A percentile compares a stretch with the other conserved stretches of the same genome.
Evolutionary conservation across 2,888 invertebrate species (phyloP).

Genomic region (Chouioia cunea): DNA sequence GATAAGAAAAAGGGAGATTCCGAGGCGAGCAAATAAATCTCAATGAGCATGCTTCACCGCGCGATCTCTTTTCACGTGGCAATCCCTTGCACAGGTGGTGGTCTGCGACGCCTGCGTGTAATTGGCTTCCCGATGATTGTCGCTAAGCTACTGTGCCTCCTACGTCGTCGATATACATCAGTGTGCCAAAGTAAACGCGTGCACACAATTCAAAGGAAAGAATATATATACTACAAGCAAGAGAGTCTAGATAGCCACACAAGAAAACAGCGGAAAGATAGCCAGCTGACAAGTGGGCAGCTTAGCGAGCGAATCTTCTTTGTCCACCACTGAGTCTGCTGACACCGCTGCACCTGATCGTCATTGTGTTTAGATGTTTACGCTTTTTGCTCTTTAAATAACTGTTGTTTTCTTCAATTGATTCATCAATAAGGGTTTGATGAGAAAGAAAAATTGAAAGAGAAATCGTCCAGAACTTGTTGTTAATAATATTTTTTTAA

Average conservation of each 20-base stretch:
- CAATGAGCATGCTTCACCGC: conserved; percentile 49
- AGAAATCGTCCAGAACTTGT: no score
- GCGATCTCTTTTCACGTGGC: conserved; percentile 6
- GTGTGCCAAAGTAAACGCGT: conserved; percentile 29
- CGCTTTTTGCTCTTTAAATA: no score
- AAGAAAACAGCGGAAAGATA: conserved; percentile 1
- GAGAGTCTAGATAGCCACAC: neutral
- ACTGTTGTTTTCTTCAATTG: no score
- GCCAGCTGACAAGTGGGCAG: neutral
- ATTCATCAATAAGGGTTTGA: no score
- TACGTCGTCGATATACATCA: conserved; percentile 61
- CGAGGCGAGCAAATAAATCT: conserved; percentile 57
- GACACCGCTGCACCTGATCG: no score
- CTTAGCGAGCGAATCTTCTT: neutral
- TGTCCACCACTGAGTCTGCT: no score
- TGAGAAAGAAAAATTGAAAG: no score
- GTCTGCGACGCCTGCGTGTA: conserved; percentile 55
- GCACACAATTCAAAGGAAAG: no score
- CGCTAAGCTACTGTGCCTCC: conserved; percentile 51
- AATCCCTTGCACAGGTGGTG: conserved; percentile 21
- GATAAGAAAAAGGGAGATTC: neutral
- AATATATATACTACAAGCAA: conserved; percentile 24
- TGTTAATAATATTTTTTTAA: no score
- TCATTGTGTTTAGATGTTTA: no score
- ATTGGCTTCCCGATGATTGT: conserved; percentile 64